phyloP scores from a whole-genome alignment of 2,888 invertebrate genomes.

The Brachypalpus laphriformis region DNA sequence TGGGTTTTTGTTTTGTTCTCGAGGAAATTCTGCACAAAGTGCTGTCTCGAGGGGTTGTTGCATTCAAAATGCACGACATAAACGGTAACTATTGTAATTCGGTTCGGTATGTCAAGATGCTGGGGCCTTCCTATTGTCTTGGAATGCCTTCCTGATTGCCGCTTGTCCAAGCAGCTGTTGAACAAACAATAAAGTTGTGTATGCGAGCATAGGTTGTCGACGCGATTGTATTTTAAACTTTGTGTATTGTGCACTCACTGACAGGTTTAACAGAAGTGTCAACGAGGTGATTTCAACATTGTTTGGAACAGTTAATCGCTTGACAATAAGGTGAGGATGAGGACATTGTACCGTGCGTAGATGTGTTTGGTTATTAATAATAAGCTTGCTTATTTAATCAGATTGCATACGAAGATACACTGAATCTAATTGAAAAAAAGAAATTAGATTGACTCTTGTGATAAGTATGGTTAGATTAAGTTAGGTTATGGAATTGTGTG shows the following conservation, averaged over 20 bases:
- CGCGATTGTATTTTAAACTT: slow-evolving; percentile 56
- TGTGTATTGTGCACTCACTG: slow-evolving; percentile 34
- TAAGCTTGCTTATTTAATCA: too few relatives aligned
- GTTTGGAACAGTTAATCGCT: slow-evolving; percentile 49
- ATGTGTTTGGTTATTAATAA: too few relatives aligned
- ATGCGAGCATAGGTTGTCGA: slow-evolving; percentile 32
- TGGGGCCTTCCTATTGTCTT: slow-evolving; percentile 64
- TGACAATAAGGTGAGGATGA: slow-evolving; percentile 22
- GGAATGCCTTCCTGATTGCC: slow-evolving; percentile 67
- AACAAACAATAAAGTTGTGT: slow-evolving; percentile 70
- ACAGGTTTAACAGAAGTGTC: slow-evolving; percentile 70
- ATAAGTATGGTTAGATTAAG: too few relatives aligned
- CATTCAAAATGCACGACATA: slow-evolving; percentile 71
- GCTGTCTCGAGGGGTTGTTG: slow-evolving; percentile 34
- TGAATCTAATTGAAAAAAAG: too few relatives aligned
- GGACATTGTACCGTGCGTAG: neutral
- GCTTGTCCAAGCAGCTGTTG: slow-evolving; percentile 64
- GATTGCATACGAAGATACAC: too few relatives aligned
- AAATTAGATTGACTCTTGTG: too few relatives aligned
- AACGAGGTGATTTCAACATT: slow-evolving; percentile 54
- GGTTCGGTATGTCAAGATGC: slow-evolving; percentile 51
- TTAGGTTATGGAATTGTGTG: too few relatives aligned
- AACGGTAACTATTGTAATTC: slow-evolving; percentile 74
- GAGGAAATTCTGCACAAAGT: slow-evolving; percentile 37
- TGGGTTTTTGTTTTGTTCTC: slow-evolving; percentile 12